Evolutionary conservation across 37 sponge, comb jelly and placozoan genomes (phyloP), one percentile per base, ranked within the genome.

Genomic region (Lycopodina hypogea): DNA sequence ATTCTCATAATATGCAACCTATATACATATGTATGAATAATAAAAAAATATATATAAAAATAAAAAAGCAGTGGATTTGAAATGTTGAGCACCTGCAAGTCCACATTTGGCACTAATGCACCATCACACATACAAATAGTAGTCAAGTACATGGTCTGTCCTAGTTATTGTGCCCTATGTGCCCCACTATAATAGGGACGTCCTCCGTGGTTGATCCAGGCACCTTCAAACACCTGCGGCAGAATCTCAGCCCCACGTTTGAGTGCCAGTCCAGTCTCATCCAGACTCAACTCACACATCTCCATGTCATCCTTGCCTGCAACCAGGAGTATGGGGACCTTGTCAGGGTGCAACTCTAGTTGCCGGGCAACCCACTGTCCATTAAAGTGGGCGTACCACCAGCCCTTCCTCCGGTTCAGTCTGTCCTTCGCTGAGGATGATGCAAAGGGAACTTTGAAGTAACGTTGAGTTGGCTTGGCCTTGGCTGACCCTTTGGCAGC

Each of bases 371-470:
- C 77, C 96, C 96, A 98, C 72, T 95, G 84, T 28, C 99, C 99
- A 39, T 95, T 86, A 76, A 98, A 98, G 81, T 98, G 99, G 3
- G 99, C 99, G 66, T 86, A 95, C 99, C 99, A 98, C 99, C 99
- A 98, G 35, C 99, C 98, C 36, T 89, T 89, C 64, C 75, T 65
- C 35, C 91, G 72, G 66, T 89, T 72, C 69, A 86, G 74, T 23
- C 56, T 59, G 2, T 74, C 89, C 24, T 56, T 55, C 34, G 59
- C 58, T 1, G 90, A 81, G 3, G 98, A 89, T 24, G 86, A 72
- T 23, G 92, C 75, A 74, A 98, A 98, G 32, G 99, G 96, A 30
- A 98, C 96, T 26, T 89, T 76, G 81, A 98, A 98, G 83, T 83
- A 95, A 35, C 99, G 65, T 71, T 95, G 94, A 14, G 69, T 78